phyloP scores from a whole-genome alignment of 2,113 vertebrate species.

The Cynoglossus semilaevis region DNA sequence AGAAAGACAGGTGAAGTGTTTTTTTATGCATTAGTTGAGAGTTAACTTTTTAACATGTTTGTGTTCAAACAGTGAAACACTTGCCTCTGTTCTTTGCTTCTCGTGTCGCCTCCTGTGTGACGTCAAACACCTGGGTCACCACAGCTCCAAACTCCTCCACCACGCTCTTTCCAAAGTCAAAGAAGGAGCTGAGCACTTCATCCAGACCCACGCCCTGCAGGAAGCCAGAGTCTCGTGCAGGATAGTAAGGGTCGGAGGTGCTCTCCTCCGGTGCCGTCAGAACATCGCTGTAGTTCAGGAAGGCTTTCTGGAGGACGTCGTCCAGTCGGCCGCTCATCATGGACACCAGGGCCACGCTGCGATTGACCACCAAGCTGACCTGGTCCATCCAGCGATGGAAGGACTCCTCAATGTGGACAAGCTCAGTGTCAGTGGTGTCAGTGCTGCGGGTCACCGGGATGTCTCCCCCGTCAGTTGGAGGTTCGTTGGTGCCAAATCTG shows the following conservation, averaged over 20 bases:
- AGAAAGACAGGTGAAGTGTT: conserved; percentile 22
- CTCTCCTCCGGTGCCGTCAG: conserved; percentile 18
- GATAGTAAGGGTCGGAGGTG: conserved; percentile 52
- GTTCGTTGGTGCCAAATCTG: conserved; percentile 68
- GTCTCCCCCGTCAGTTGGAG: conserved; percentile 52
- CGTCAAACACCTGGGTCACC: conserved; percentile 75
- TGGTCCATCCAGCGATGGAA: conserved; percentile 76
- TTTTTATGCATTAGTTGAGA: neutral
- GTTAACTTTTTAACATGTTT: no score
- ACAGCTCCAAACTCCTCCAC: conserved; percentile 81
- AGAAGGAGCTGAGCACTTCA: conserved; percentile 80
- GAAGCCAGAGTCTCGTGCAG: conserved; percentile 50
- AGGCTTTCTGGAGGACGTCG: conserved; percentile 77
- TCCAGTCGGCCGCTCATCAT: conserved; percentile 81
- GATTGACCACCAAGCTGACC: conserved; percentile 76
- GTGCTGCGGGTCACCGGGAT: conserved; percentile 56
- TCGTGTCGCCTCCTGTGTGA: conserved; percentile 54
- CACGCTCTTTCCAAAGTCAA: conserved; percentile 82
- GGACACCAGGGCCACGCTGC: conserved; percentile 77
- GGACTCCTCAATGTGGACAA: conserved; percentile 75
- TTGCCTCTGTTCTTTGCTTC: conserved; percentile 72
- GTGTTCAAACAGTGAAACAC: no score
- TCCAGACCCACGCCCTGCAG: conserved; percentile 77
- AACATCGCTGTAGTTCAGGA: conserved; percentile 65
- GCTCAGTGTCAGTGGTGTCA: conserved; percentile 68